These are phyloP conservation scores for Orchesellides sinensis DNA, from an alignment of 2,888 invertebrate species.

Conservation along the genomic window DNA sequence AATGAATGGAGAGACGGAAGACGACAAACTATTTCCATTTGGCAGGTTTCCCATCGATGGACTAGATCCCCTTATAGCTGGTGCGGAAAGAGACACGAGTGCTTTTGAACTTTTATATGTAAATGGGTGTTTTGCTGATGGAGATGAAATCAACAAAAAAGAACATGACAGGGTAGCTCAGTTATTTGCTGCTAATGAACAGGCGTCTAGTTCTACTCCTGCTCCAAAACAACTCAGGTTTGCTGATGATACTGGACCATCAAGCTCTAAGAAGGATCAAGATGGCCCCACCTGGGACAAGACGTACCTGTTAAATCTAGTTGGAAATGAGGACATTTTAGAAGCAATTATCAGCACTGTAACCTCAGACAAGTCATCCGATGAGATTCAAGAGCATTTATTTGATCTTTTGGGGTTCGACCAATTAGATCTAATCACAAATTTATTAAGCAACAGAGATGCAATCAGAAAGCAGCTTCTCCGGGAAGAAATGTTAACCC, in stretches of 20 bases:
- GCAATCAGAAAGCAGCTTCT: constrained; percentile 76
- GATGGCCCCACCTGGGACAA: constrained; percentile 65
- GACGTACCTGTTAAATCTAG: constrained; percentile 65
- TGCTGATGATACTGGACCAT: constrained; percentile 25
- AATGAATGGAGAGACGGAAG: constrained; percentile 11
- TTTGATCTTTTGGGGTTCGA: constrained; percentile 95
- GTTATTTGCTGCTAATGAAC: constrained; percentile 54
- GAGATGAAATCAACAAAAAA: too few relatives aligned
- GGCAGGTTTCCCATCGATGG: constrained; percentile 55
- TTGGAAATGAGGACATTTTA: constrained; percentile 79
- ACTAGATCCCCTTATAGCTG: constrained; percentile 24
- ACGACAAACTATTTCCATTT: constrained; percentile 69
- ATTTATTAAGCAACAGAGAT: constrained; percentile 82
- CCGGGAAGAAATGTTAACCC: constrained; percentile 74
- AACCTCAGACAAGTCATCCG: constrained; percentile 81
- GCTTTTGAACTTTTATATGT: constrained; percentile 18
- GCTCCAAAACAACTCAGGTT: constrained; percentile 20
- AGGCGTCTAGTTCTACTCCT: neutral
- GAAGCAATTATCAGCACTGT: constrained; percentile 81
- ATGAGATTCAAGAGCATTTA: constrained; percentile 86
- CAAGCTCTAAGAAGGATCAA: neutral
- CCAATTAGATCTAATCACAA: constrained; percentile 85
- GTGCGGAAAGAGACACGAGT: constrained; percentile 28
- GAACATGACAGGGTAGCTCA: constrained; percentile 64
- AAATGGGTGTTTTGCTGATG: neutral